Conservation (phyloP, 1,140 invertebrate species). For the Potamilus streckersoni region DNA sequence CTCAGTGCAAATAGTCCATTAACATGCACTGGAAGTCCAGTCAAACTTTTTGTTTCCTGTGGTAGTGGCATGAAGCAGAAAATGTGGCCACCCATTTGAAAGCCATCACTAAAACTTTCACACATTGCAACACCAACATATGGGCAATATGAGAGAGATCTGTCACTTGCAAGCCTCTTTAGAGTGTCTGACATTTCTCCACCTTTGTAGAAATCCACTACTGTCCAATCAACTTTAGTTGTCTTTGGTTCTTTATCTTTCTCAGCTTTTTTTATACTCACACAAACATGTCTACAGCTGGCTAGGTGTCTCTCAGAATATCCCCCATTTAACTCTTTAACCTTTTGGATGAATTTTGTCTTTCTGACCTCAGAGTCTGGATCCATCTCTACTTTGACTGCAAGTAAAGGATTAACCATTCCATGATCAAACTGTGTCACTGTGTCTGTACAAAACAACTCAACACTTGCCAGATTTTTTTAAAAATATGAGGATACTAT, state of each 20-base stretch:
- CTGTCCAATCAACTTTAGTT: neutral
- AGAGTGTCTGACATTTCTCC: constrained; percentile 5
- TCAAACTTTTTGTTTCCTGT: constrained; percentile 27
- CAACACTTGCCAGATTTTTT: constrained; percentile 23
- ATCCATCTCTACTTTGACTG: too few relatives aligned
- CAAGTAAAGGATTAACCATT: too few relatives aligned
- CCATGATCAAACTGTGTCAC: too few relatives aligned
- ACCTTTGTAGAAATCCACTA: constrained; percentile 20
- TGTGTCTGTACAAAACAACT: neutral
- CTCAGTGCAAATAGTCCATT: constrained; percentile 55
- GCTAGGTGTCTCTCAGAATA: too few relatives aligned
- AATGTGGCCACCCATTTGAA: constrained; percentile 30
- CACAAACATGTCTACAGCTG: too few relatives aligned
- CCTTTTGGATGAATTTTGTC: too few relatives aligned
- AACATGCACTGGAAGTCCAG: constrained; percentile 55
- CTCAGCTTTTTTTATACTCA: too few relatives aligned
- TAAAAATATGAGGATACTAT: constrained; percentile 42
- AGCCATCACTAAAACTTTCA: neutral
- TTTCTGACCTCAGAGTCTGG: too few relatives aligned
- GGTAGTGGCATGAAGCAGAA: constrained; percentile 59
- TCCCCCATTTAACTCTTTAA: too few relatives aligned
- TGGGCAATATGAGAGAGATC: constrained; percentile 10
- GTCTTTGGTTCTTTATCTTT: too few relatives aligned
- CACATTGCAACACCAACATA: constrained; percentile 16
- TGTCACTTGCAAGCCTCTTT: constrained; percentile 7